These are phyloP conservation scores for Cynopterus sphinx DNA, from an alignment of 2,797 vertebrate genomes.

Conservation along the genomic window DNA sequence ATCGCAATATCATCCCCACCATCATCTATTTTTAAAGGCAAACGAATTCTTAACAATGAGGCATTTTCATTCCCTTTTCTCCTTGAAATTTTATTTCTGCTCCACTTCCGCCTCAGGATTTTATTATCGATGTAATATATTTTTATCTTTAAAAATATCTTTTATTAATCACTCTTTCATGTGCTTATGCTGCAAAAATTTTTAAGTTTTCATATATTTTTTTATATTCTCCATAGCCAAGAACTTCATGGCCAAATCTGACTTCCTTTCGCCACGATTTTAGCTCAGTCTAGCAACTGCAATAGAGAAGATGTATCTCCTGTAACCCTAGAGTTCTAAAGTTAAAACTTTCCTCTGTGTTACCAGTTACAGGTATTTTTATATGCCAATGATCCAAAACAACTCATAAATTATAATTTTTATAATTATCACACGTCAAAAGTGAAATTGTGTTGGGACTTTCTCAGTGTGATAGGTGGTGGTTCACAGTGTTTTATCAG, in stretches of 20 bases:
- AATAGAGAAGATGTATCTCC: not conserved
- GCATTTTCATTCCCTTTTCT: not conserved
- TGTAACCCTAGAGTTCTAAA: not conserved
- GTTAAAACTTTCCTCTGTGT: not conserved
- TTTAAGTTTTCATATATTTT: not conserved
- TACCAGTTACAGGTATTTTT: not conserved
- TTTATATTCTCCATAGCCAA: not conserved
- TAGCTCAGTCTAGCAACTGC: not conserved
- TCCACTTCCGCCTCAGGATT: not conserved
- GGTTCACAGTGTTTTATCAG: not conserved
- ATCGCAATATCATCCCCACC: not conserved
- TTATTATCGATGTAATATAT: not conserved
- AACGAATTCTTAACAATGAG: not conserved
- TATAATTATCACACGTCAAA: not conserved
- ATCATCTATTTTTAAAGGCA: not conserved
- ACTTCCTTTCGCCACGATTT: constrained; percentile 8
- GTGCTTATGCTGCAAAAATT: not conserved
- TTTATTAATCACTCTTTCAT: not conserved
- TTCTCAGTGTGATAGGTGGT: not conserved
- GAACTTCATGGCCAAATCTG: constrained; percentile 22
- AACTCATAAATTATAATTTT: not conserved
- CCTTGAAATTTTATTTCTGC: not conserved
- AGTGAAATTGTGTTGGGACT: not conserved
- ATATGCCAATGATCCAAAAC: not conserved
- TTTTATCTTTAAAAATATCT: constrained; percentile 5